These are phyloP conservation scores for Pachyuromys duprasi DNA, from an alignment of 2,797 vertebrate genomes.

Conservation along the genomic window DNA sequence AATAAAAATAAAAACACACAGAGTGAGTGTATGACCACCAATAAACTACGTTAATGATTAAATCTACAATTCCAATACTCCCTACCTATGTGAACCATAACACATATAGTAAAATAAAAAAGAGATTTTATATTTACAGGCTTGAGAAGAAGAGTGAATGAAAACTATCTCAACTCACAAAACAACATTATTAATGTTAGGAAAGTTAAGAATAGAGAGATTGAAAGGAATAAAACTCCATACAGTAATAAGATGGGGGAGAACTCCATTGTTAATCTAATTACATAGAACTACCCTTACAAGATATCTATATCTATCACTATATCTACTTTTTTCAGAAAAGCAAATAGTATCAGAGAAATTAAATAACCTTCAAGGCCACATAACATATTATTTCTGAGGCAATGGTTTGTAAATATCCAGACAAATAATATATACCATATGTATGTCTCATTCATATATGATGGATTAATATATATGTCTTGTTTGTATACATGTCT, in stretches of 20 bases:
- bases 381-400: not conserved
- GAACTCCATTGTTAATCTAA: not conserved
- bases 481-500: not conserved
- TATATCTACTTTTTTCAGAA: not conserved
- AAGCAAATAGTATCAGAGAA: slow-evolving; percentile 39
- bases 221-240: not conserved
- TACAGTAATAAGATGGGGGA: not conserved
- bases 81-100: not conserved
- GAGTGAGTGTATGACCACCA: not conserved
- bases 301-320: not conserved
- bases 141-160: not conserved
- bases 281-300: not conserved
- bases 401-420: slow-evolving; percentile 4
- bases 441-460: not conserved
- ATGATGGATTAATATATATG: not conserved
- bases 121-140: not conserved
- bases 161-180: not conserved
- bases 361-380: slow-evolving; percentile 33
- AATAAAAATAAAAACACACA: too few species aligned
- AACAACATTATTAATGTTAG: not conserved
- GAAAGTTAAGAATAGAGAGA: not conserved
- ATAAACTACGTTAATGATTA: not conserved
- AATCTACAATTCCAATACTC: not conserved
- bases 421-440: not conserved
- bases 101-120: not conserved